Percentiles rank a stretch among this genome's conserved stretches.
Evolutionary conservation across 1,140 invertebrate genomes (phyloP).

Genomic region (Leptinotarsa undecemlineata): DNA sequence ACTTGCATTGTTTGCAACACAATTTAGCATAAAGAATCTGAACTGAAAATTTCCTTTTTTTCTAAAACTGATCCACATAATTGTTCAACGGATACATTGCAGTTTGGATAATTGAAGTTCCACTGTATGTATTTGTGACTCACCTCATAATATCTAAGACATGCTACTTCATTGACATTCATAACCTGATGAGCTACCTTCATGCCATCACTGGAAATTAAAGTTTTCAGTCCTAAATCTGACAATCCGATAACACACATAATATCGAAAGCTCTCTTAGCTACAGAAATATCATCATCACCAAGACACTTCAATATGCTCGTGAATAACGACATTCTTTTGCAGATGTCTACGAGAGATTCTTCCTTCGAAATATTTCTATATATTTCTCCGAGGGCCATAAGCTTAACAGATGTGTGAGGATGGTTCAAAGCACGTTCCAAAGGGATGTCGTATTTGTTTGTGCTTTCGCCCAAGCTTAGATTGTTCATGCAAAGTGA

Average conservation of each 20-base stretch:
- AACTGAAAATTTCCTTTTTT: no score
- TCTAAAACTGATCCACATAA: no score
- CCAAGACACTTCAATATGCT: conserved; percentile 61
- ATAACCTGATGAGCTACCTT: conserved; percentile 60
- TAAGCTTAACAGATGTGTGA: conserved; percentile 57
- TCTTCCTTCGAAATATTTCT: conserved; percentile 45
- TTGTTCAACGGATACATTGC: no score
- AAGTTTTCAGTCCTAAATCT: conserved; percentile 54
- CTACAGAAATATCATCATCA: conserved; percentile 64
- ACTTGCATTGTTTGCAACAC: no score
- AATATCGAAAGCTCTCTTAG: conserved; percentile 62
- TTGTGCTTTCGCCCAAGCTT: conserved; percentile 57
- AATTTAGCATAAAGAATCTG: no score
- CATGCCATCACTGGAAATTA: conserved; percentile 59
- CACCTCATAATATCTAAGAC: conserved; percentile 69
- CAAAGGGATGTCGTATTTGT: conserved; percentile 57
- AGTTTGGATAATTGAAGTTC: no score
- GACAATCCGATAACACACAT: conserved; percentile 59
- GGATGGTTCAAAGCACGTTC: conserved; percentile 62
- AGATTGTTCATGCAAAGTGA: conserved; percentile 62
- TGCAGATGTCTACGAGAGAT: conserved; percentile 53
- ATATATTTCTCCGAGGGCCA: conserved; percentile 60
- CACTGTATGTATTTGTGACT: conserved; percentile 24
- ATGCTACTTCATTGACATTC: conserved; percentile 59
- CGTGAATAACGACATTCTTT: conserved; percentile 60